These are phyloP conservation scores for Leptocoma aspasia DNA, from an alignment of 2,113 vertebrate genomes.

Conservation along the genomic window DNA sequence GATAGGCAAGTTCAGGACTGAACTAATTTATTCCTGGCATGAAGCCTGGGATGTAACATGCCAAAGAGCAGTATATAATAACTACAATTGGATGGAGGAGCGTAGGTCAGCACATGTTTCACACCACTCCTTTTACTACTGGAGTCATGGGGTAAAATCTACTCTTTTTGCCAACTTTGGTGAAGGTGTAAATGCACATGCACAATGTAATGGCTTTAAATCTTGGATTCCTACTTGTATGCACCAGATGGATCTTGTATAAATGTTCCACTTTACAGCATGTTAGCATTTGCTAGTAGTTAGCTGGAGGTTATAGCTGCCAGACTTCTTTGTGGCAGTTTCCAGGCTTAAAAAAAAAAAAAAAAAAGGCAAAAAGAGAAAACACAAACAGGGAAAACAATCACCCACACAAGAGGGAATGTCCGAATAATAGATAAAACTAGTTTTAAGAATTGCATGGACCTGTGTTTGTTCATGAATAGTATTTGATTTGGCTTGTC, in stretches of 20 bases:
- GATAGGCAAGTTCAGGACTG: slow-evolving; percentile 26
- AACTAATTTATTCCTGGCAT: slow-evolving; percentile 53
- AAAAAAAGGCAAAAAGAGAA: background rate
- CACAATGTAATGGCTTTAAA: slow-evolving; percentile 61
- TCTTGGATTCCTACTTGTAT: slow-evolving; percentile 62
- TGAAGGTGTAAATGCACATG: slow-evolving; percentile 61
- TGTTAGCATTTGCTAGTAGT: slow-evolving; percentile 76
- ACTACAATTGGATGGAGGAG: background rate
- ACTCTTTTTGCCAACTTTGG: slow-evolving; percentile 49
- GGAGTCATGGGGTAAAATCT: slow-evolving; percentile 44
- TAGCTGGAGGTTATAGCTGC: slow-evolving; percentile 71
- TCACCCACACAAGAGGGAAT: background rate
- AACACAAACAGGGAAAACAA: background rate
- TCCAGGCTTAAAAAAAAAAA: slow-evolving; percentile 32
- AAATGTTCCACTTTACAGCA: slow-evolving; percentile 72
- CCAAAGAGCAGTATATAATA: background rate
- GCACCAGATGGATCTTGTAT: slow-evolving; percentile 69
- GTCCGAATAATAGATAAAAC: background rate
- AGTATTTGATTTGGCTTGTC: background rate
- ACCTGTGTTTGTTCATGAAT: background rate
- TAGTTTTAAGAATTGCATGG: background rate
- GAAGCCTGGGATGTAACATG: slow-evolving; percentile 6
- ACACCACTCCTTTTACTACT: slow-evolving; percentile 43
- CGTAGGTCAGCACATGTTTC: background rate
- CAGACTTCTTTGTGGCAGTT: slow-evolving; percentile 69